Conservation (phyloP, 2,113 vertebrate genomes). For the Leiothrix lutea region DNA sequence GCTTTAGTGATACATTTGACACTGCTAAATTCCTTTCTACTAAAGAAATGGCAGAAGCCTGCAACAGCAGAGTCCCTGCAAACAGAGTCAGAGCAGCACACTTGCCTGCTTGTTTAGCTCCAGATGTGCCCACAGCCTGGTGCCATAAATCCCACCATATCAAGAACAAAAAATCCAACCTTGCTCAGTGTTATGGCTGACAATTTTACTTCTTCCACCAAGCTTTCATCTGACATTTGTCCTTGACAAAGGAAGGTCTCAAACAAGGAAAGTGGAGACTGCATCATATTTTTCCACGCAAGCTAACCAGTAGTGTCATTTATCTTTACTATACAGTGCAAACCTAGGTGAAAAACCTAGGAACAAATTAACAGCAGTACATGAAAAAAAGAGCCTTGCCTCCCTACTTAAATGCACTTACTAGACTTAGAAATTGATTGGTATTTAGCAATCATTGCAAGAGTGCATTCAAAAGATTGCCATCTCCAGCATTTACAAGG, state of each 20-base stretch:
- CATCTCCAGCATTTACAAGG: not conserved
- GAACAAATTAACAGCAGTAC: not conserved
- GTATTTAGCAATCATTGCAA: not conserved
- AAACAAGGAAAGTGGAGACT: not conserved
- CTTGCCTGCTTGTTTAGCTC: not conserved
- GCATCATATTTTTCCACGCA: not conserved
- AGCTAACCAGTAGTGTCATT: not conserved
- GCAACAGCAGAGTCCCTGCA: not conserved
- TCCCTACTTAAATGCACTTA: not conserved
- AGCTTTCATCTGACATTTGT: not conserved
- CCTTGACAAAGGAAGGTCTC: not conserved
- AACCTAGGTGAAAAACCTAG: not conserved
- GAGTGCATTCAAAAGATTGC: not conserved
- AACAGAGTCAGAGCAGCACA: not conserved
- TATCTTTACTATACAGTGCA: not conserved
- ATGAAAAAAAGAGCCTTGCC: not conserved
- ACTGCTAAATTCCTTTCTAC: not conserved
- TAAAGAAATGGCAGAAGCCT: not conserved
- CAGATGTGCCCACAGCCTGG: not conserved
- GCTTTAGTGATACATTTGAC: not conserved
- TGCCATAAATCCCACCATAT: not conserved
- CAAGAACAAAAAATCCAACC: not conserved
- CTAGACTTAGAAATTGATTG: not conserved
- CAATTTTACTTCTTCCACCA: not conserved
- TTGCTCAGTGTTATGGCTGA: not conserved